Base-by-base conservation (phyloP, 1,140 invertebrate species). In the Sinella curviseta region DNA sequence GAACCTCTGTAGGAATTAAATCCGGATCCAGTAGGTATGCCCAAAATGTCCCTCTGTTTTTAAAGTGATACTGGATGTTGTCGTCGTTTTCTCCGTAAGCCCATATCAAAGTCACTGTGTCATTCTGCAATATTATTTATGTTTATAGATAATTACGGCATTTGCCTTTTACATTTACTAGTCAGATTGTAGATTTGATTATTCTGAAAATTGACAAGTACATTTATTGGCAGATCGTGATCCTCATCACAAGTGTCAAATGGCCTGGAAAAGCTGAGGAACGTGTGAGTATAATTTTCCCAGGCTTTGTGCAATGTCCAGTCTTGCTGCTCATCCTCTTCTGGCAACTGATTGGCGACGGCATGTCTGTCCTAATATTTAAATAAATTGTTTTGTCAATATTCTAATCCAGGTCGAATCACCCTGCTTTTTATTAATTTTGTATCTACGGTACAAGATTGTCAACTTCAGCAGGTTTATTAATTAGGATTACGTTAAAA, bases 221-320 rank as follows among this genome's bases (percentile, higher is more conserved):
- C 35, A 31, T 95, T 92, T 78, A 99, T 93, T 0, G 94, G 86
- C 84, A 98, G 95, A 87, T 98, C 96, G 24, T 75, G 28, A n/a
- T 93, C 87, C 17, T 90, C 87, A 86, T 98, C 96, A 85, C 97
- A 98, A 8, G 96, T 98, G 82, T 97, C 94, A 84, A 98, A 97
- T 85, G 92, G 90, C 73, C 95, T 88, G 1, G 90, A 88, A 84
- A 95, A 97, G 0, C 91, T 89, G 84, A 96, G 74, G 28, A 75
- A 75, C 2, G 74, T 75, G 16, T 48, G 17, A 4, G 8, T 35
- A 4, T n/a, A 31, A 26, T 16, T 24, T 75, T 75, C 74, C 17
- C 24, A 48, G 8, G 74, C 74, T 28, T 3, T 26, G 39, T 48
- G 34, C 1, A 36, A 26, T 14, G 35, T 75, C 74, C 74, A 75